Base-by-base conservation (phyloP, 2,888 invertebrate species). In the Elysia crispata region DNA sequence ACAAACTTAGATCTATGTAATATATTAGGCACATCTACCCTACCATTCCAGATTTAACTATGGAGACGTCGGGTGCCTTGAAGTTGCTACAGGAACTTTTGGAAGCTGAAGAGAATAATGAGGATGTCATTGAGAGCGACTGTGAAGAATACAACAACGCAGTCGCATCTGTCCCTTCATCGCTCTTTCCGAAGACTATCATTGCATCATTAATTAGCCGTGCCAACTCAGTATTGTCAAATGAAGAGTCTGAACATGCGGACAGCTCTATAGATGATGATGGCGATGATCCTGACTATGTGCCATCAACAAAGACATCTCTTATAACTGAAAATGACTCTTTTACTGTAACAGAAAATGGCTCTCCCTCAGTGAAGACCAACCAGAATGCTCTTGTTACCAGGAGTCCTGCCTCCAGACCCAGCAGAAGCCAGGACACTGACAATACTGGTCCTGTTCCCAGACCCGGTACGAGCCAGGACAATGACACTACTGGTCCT, bases 1-100 rank as follows among this genome's bases (percentile, higher is more conserved):
- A 54, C 54, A 54, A 54, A 54, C 54, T 54, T 54, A 54, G 54
- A 54, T 54, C 54, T 54, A 54, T 54, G 54, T 54, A 54, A 54
- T 20, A 54, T 54, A 54, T 54, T 54, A 54, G 20, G 54, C 54
- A 54, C 20, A 20, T 54, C 54, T 54, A 54, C 20, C 54, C 54
- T 54, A 54, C 54, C 54, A 54, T 54, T 54, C 54, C 13, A 54
- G 54, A 54, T 54, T 54, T 15, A 54, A 54, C 54, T 54, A 54
- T 54, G 54, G 54, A 54, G 54, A 54, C 54, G 54, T 54, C 54
- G 54, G 54, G 54, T 54, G 54, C 54, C 54, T 54, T 54, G 54
- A 54, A 54, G 54, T 54, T 54, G 54, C 54, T 54, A 54, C 54
- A 54, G 54, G 20, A 54, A 54, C 54, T 54, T 54, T 54, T 54